Evolutionary conservation across 2,888 invertebrate genomes (phyloP), one percentile per base, ranked within the genome.

Genomic region (Pollenia griseotomentosa): DNA sequence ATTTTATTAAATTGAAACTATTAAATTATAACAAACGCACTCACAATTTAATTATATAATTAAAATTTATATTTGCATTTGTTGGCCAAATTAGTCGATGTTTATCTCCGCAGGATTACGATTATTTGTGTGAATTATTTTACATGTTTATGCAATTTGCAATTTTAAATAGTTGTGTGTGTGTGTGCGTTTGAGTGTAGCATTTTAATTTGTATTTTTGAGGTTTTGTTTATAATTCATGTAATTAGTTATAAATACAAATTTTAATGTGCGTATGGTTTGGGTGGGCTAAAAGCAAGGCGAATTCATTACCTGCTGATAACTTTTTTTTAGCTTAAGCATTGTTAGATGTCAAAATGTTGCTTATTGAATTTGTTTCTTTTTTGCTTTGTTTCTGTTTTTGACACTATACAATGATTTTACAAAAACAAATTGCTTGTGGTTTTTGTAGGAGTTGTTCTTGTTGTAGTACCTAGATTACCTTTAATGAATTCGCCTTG

Each of bases 171-270:
- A 44, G 3, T 40, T 14, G 33, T 33, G 11, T 14, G 16, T 61
- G 14, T 40, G 33, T 68, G 23, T 40, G 33, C 51, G 23, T 33
- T n/a, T 46, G 10, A 23, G 23, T 59, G 16, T 11, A 19, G 12
- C 53, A 53, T 42, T 70, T 70, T 70, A 55, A 46, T 48, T 42
- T 68, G 19, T 48, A 16, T 46, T 16, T 57, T 78, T 68, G 66
- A 46, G n/a, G 40, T 66, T 78, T 48, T 16, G 12, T 57, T 57
- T 48, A 61, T 48, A 61, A 74, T 61, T 61, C 40, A 48, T 12
- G 61, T 3, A 74, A 74, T 61, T 74, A 59, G 57, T n/a, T 19
- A 65, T 11, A 19, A 16, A 61, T 61, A 33, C 12, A 16, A 74
- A 61, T n/a, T 8, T n/a, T n/a, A 44, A 16, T 5, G 3, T 57